A percentile compares a stretch with the other conserved stretches of the same genome.
Conservation (phyloP, 30 jellyfish, hydroid and myxozoan species). For the Pelagia noctiluca region DNA sequence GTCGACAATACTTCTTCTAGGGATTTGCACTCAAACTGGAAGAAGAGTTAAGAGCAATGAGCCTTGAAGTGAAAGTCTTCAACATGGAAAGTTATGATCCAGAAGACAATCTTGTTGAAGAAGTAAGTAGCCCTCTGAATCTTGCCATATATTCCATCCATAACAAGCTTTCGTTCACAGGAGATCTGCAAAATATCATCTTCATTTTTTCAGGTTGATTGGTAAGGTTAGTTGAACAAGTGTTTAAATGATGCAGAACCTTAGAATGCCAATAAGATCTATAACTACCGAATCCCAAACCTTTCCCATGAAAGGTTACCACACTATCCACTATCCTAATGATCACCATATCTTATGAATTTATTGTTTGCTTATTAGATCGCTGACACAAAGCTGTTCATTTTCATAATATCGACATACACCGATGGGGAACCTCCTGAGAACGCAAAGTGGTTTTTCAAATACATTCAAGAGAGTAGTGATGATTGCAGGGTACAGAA, state of each 20-base stretch:
- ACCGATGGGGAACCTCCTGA: constrained; percentile 92
- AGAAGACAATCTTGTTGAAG: constrained; percentile 84
- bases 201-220: not conserved
- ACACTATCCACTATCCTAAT: not conserved
- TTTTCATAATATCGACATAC: constrained; percentile 88
- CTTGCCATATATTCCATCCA: constrained; percentile 35
- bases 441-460: constrained; percentile 85
- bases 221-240: no score
- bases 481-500: constrained; percentile 96
- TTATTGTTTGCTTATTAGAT: constrained; percentile 46
- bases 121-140: constrained; percentile 58
- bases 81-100: constrained; percentile 92
- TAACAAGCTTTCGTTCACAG: constrained; percentile 4
- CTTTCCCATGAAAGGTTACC: not conserved
- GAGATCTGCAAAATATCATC: constrained; percentile 4
- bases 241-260: no score
- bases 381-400: constrained; percentile 24
- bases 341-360: not conserved
- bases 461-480: constrained; percentile 79
- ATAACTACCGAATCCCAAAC: no score
- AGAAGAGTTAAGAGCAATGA: constrained; percentile 17
- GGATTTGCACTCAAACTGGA: constrained; percentile 56
- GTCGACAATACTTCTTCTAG: constrained; percentile 27
- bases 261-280: no score
- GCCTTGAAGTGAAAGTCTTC: constrained; percentile 10